Conservation (phyloP, 2,797 vertebrate species). For the Enteromius mattozi region DNA sequence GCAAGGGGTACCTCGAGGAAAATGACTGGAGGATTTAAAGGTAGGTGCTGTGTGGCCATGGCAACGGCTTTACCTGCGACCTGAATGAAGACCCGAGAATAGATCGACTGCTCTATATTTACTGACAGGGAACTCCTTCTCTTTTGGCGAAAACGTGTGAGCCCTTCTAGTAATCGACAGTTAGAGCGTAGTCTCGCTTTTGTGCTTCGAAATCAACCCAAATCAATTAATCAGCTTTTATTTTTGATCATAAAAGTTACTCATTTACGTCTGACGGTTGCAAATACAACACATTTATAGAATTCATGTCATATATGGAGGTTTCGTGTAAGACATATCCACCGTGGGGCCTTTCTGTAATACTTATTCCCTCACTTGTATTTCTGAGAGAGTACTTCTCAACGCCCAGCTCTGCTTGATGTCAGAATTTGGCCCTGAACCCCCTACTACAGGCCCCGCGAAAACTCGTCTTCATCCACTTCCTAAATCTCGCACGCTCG, state of each 20-base stretch:
- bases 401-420: neutral
- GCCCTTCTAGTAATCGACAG: slow-evolving; percentile 32
- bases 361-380: neutral
- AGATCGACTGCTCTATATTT: slow-evolving; percentile 59
- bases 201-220: neutral
- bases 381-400: neutral
- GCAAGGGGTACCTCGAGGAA: slow-evolving; percentile 56
- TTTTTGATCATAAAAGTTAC: neutral
- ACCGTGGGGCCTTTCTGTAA: neutral
- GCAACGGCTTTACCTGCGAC: slow-evolving; percentile 77
- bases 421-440: slow-evolving; percentile 28
- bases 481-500: slow-evolving; percentile 44
- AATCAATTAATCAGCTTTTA: neutral
- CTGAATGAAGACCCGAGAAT: slow-evolving; percentile 59
- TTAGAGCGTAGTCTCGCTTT: neutral
- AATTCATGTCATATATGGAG: neutral
- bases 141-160: slow-evolving; percentile 3
- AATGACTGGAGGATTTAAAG: slow-evolving; percentile 72
- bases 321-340: neutral
- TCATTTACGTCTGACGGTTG: neutral
- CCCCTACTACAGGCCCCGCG: neutral
- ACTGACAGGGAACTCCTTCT: slow-evolving; percentile 58
- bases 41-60: slow-evolving; percentile 72
- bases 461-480: slow-evolving; percentile 38
- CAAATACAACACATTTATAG: neutral